Evolutionary conservation across 1,140 invertebrate genomes (phyloP), one percentile per base, ranked within the genome.

Genomic region (Caenorhabditis remanei): DNA sequence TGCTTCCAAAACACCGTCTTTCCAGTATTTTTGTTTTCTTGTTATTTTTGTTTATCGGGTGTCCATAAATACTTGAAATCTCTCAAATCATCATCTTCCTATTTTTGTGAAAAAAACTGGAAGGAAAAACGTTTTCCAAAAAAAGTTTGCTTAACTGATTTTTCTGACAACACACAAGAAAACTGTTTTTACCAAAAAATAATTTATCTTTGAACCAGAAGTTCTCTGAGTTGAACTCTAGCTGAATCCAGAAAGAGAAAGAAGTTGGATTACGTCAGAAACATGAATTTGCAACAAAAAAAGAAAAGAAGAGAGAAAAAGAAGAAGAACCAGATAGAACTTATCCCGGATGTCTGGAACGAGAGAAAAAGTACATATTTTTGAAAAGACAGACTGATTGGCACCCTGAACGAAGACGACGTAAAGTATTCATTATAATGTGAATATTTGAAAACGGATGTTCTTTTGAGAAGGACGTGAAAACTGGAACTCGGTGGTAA

Each of bases 341-440:
- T 79, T 41, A 53, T 79, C 71, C 50, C 71, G 40, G 71, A 79
- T 79, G 71, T 79, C 71, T 79, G 41, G 13, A 53, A 53, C 13
- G 67, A 46, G 14, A n/a, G 56, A 53, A 11, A 53, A 53, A 50
- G 71, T 79, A 8, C 46, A 79, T 21, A 1, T 48, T 11, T 32
- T 32, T 11, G 24, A 79, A n/a, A 41, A 79, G 71, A 79, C 71
- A 79, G 46, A 79, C 71, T 79, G 46, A 79, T 79, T 79, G 71
- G 71, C 71, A 79, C 71, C 71, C 50, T 14, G 16, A 24, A 32
- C 61, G 61, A 58, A 16, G 21, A 63, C 61, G n/a, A 50, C 46
- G 43, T 50, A 24, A 79, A 50, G 19, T 79, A 79, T 79, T 79
- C 71, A 79, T 50, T 79, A 79, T 79, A 24, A 32, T 32, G 21